These are phyloP conservation scores for Cybosia mesomella DNA, from an alignment of 2,888 invertebrate species.

Conservation along the genomic window DNA sequence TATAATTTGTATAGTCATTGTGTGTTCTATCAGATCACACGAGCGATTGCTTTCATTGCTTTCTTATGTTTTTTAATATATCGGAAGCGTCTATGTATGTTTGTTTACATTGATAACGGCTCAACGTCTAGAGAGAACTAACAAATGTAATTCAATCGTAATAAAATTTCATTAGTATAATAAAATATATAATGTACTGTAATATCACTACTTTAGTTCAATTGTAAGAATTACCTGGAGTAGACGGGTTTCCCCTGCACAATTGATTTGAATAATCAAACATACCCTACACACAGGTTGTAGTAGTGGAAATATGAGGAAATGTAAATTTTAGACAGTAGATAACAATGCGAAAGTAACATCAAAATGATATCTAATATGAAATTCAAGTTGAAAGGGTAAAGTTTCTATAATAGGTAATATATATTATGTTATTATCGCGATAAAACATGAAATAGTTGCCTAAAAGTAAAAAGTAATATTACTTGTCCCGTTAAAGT, in stretches of 20 bases:
- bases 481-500: slow-evolving; percentile 87
- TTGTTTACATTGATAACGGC: slow-evolving; percentile 42
- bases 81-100: slow-evolving; percentile 51
- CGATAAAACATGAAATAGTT: slow-evolving; percentile 87
- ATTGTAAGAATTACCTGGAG: background rate
- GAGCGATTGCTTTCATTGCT: slow-evolving; percentile 71
- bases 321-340: background rate
- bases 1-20: slow-evolving; percentile 66
- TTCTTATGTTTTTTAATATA: slow-evolving; percentile 58
- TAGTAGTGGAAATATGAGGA: background rate
- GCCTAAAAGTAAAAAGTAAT: slow-evolving; percentile 88
- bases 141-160: background rate
- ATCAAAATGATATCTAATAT: slow-evolving; percentile 26
- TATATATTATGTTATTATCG: slow-evolving; percentile 83
- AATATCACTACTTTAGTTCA: background rate
- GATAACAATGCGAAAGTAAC: background rate
- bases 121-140: background rate
- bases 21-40: slow-evolving; percentile 73
- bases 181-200: background rate
- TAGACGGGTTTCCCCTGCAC: background rate
- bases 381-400: slow-evolving; percentile 56
- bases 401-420: slow-evolving; percentile 64
- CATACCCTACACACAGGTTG: background rate
- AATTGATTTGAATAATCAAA: background rate
- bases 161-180: background rate